Base-by-base conservation (phyloP, 2,888 invertebrate species). In the Leptinotarsa juncta region DNA sequence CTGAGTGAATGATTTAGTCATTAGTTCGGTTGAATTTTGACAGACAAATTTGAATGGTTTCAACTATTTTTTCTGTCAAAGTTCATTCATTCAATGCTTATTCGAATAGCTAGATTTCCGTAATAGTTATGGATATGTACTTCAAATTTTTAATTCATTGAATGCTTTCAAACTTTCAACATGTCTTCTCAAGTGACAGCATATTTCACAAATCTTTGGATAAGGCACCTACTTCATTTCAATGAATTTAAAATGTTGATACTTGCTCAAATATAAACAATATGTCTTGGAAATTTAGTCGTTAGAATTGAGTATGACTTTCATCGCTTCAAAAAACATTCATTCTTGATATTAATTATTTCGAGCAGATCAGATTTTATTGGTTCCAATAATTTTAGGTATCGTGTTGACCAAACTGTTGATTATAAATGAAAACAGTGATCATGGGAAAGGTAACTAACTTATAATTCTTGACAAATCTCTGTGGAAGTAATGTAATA, bases 261-360 rank as follows among this genome's bases (percentile, higher is more conserved):
- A 57, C 23, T 57, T 23, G 57, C 57, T 57, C 57, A 57, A 57
- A 57, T 23, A 23, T 23, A 57, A 20, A 20, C 57, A 57, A 57
- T 20, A 23, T 23, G 57, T 20, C 57, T 23, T 57, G 23, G 57
- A 23, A 57, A 57, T 57, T 57, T 57, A 23, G 57, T 15, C 23
- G 20, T 57, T 12, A 57, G 20, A 57, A 20, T 18, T 18, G 53
- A 53, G 12, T 18, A 18, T 53, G 53, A 53, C 18, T 42, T 42
- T 42, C 42, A 32, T 32, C 2, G 12, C 12, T 42, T 42, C 42
- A 53, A 18, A 53, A 7, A 18, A 53, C 18, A 53, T 10, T 53
- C 53, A 10, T 53, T 53, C n/a, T 53, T n/a, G 53, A 18, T 42
- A 10, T 3, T 10, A 1, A 42, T 42, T 42, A 42, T 42, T 3